These are phyloP conservation scores for Rhabdornis inornatus DNA, from an alignment of 2,113 vertebrate genomes.

Conservation along the genomic window DNA sequence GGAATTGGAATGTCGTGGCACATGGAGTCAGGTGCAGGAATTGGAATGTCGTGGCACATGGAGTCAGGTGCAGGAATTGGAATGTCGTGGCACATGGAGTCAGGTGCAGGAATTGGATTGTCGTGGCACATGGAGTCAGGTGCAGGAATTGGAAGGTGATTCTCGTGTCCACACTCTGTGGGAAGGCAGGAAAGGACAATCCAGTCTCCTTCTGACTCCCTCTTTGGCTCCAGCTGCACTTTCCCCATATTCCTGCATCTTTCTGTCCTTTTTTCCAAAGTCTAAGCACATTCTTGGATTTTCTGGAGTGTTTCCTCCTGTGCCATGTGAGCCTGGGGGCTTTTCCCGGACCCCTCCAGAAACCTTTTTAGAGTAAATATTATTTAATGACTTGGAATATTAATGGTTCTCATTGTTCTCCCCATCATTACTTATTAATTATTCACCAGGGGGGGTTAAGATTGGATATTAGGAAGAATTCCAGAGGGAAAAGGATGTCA, in stretches of 20 bases:
- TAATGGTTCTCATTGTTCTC: background rate
- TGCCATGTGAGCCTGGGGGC: accelerated
- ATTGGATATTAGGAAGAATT: background rate
- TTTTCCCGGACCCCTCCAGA: background rate
- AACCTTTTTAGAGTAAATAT: background rate
- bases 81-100: background rate
- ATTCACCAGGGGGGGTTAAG: background rate
- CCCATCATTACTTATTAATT: too few species aligned
- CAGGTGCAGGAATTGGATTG: too few species aligned
- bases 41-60: too few species aligned
- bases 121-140: too few species aligned
- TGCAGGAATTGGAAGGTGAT: background rate
- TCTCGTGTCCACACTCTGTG: background rate
- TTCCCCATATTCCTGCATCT: background rate
- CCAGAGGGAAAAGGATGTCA: background rate
- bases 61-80: background rate
- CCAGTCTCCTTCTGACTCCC: background rate
- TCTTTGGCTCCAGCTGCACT: background rate
- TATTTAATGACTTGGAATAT: background rate
- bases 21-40: background rate
- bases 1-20: too few species aligned
- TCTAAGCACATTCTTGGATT: accelerated
- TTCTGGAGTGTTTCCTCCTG: background rate
- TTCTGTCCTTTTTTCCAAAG: background rate
- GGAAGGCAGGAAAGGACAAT: background rate